These are phyloP conservation scores for Heloderma charlesbogerti DNA, from an alignment of 2,113 vertebrate genomes.

Conservation along the genomic window DNA sequence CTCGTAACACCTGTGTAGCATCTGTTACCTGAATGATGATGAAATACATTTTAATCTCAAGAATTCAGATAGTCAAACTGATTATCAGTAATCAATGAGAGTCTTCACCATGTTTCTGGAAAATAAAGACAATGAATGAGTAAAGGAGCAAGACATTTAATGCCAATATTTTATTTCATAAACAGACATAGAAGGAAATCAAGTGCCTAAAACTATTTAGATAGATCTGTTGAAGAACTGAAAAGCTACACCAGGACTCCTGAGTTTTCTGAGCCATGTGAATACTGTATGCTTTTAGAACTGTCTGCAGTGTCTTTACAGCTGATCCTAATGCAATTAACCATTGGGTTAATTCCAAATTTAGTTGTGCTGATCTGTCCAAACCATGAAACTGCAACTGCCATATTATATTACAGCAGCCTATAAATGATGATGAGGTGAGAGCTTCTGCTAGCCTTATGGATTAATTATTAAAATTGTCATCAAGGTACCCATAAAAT, in stretches of 20 bases:
- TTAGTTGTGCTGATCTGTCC: slow-evolving; percentile 54
- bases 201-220: background rate
- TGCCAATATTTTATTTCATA: background rate
- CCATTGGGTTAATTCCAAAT: slow-evolving; percentile 62
- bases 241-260: slow-evolving; percentile 8
- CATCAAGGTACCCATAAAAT: slow-evolving; percentile 21
- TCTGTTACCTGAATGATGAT: background rate
- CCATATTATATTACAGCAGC: slow-evolving; percentile 37
- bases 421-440: slow-evolving; percentile 32
- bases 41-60: background rate
- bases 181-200: background rate
- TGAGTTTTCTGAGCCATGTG: background rate
- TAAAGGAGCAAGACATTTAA: background rate
- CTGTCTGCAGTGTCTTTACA: background rate
- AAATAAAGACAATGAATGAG: background rate
- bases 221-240: background rate
- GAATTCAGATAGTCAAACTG: background rate
- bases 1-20: background rate
- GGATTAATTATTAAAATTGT: slow-evolving; percentile 46
- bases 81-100: background rate
- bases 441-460: slow-evolving; percentile 36
- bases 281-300: background rate
- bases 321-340: slow-evolving; percentile 57
- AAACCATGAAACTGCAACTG: slow-evolving; percentile 33
- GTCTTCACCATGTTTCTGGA: slow-evolving; percentile 12